Conservation (phyloP, 2,888 invertebrate species). For the Rhyacophila evoluta region DNA sequence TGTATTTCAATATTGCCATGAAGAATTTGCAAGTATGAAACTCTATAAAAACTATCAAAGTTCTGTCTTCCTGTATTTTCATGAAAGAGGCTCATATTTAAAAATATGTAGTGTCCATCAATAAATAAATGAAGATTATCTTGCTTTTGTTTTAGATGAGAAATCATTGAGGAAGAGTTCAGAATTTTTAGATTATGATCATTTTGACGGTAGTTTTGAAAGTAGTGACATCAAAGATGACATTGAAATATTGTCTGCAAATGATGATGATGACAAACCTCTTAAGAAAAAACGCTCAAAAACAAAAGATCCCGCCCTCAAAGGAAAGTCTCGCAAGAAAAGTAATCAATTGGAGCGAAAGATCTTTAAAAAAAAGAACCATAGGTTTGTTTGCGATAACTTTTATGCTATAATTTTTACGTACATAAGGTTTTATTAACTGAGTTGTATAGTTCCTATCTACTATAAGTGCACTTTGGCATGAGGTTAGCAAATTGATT, state of each 20-base stretch:
- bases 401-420: too few species aligned
- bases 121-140: too few species aligned
- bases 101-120: too few species aligned
- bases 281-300: slow-evolving; percentile 3
- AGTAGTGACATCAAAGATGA: not conserved
- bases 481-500: too few species aligned
- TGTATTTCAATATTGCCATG: too few species aligned
- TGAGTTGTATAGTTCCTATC: too few species aligned
- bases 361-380: not conserved
- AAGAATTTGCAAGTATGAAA: too few species aligned
- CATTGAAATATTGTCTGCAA: not conserved
- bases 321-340: not conserved
- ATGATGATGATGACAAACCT: not conserved
- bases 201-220: not conserved
- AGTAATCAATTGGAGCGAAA: not conserved
- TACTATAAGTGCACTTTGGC: too few species aligned
- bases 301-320: not conserved
- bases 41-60: too few species aligned
- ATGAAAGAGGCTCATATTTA: too few species aligned
- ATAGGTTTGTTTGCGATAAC: slow-evolving; percentile 2
- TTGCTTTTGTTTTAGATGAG: slow-evolving; percentile 9
- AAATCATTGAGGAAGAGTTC: not conserved
- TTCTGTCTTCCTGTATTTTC: too few species aligned
- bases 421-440: too few species aligned
- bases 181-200: not conserved